phyloP scores from a whole-genome alignment of 1,140 invertebrate genomes.

The Drosophila arizonae region DNA sequence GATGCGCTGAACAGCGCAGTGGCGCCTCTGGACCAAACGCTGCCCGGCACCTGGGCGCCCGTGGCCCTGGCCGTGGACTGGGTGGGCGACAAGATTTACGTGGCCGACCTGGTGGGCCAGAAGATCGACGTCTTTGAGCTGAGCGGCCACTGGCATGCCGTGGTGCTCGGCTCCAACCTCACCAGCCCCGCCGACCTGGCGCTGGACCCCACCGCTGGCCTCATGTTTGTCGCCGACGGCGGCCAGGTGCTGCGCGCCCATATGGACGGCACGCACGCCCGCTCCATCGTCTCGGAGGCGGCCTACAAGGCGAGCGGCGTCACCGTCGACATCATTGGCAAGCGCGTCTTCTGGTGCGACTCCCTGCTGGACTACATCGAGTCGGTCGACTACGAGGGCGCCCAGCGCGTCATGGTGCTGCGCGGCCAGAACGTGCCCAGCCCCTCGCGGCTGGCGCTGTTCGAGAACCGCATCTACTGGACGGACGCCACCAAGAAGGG shows the following conservation, averaged over 20 bases:
- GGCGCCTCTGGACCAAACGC: conserved; percentile 87
- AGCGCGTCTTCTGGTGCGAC: conserved; percentile 98
- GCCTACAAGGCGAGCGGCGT: conserved; percentile 95
- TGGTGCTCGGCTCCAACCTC: conserved; percentile 95
- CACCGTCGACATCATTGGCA: conserved; percentile 92
- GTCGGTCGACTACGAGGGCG: conserved; percentile 97
- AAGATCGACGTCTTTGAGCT: conserved; percentile 97
- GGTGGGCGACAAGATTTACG: conserved; percentile 97
- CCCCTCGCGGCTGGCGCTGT: conserved; percentile 92
- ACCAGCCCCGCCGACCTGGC: conserved; percentile 95
- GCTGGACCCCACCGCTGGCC: conserved; percentile 93
- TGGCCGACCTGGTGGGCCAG: conserved; percentile 95
- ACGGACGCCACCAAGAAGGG: conserved; percentile 98
- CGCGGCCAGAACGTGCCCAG: conserved; percentile 93
- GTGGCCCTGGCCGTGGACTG: conserved; percentile 97
- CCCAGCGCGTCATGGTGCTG: conserved; percentile 89
- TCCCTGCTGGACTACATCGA: conserved; percentile 98
- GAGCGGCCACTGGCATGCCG: conserved; percentile 91
- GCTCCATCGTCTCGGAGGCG: conserved; percentile 93
- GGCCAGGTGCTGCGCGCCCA: conserved; percentile 93
- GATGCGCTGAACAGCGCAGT: conserved; percentile 72
- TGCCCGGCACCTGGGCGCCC: conserved; percentile 93
- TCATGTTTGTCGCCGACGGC: conserved; percentile 97
- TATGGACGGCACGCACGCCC: conserved; percentile 94
- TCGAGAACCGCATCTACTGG: conserved; percentile 97